These are phyloP conservation scores for Delphinapterus leucas DNA, from an alignment of 2,113 vertebrate species.

Conservation along the genomic window DNA sequence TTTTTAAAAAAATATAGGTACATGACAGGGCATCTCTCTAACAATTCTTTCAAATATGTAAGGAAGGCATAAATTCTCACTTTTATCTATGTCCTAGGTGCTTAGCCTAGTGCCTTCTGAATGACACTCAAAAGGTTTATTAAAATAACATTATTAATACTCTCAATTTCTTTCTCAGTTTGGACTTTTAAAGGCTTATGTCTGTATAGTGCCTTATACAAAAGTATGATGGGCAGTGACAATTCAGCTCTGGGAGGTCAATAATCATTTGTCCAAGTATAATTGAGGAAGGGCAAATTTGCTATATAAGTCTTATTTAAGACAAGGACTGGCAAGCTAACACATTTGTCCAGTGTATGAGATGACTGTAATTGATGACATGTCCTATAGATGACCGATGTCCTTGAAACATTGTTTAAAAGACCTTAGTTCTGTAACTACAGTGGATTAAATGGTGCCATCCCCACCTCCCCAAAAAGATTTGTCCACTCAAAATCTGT, in stretches of 20 bases:
- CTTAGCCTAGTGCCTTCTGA: not conserved
- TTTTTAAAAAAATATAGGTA: not conserved
- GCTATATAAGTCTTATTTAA: not conserved
- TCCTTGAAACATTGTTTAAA: not conserved
- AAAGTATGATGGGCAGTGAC: no score
- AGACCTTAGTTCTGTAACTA: not conserved
- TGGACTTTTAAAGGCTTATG: not conserved
- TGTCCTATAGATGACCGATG: not conserved
- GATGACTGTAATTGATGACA: not conserved
- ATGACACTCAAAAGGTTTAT: not conserved
- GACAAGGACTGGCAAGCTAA: not conserved
- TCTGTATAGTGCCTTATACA: not conserved
- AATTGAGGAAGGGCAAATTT: not conserved
- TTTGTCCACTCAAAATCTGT: not conserved
- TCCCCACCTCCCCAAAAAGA: not conserved
- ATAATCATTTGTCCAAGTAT: not conserved
- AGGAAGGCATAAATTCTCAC: not conserved
- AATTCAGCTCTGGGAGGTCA: not conserved
- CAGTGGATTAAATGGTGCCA: not conserved
- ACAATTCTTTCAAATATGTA: not conserved
- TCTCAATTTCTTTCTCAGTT: not conserved
- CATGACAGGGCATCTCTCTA: not conserved
- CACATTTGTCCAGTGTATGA: not conserved
- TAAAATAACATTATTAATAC: no score
- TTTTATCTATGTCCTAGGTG: not conserved